Evolutionary conservation across 2,888 invertebrate species (phyloP).

Genomic region (Holacanthella duospinosa): DNA sequence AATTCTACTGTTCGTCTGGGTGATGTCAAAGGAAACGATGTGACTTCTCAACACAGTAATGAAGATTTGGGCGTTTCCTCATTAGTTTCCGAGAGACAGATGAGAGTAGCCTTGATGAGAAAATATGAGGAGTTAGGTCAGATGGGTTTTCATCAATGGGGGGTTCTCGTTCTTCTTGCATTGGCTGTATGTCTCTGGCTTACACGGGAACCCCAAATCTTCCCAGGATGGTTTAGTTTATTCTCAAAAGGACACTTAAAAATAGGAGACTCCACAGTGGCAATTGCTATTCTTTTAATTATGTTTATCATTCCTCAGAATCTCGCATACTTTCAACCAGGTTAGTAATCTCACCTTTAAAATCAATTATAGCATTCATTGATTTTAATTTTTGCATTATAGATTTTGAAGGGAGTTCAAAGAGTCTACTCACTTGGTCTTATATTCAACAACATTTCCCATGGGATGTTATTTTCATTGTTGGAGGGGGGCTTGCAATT

Average conservation of each 20-base stretch:
- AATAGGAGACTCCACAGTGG: slow-evolving; percentile 41
- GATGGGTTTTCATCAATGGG: slow-evolving; percentile 62
- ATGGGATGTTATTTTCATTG: slow-evolving; percentile 51
- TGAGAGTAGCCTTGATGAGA: slow-evolving; percentile 52
- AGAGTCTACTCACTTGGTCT: slow-evolving; percentile 51
- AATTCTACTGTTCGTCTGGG: no score
- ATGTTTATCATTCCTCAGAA: slow-evolving; percentile 75
- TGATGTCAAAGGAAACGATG: neutral
- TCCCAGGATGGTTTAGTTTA: slow-evolving; percentile 71
- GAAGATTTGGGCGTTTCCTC: neutral
- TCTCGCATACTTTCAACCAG: slow-evolving; percentile 42
- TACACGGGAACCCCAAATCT: slow-evolving; percentile 75
- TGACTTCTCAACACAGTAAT: neutral
- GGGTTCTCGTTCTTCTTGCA: slow-evolving; percentile 62
- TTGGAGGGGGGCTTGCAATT: slow-evolving; percentile 75
- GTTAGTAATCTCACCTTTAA: neutral
- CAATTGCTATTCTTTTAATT: slow-evolving; percentile 67
- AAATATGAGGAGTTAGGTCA: slow-evolving; percentile 68
- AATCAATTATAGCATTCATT: neutral
- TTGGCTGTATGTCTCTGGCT: slow-evolving; percentile 75
- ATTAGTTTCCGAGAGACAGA: neutral
- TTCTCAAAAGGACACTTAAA: slow-evolving; percentile 45
- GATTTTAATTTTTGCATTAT: neutral
- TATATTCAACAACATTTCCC: slow-evolving; percentile 74
- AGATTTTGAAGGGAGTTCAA: slow-evolving; percentile 8